Evolutionary conservation across 1,140 invertebrate genomes (phyloP).

Genomic region (Venturia canescens): DNA sequence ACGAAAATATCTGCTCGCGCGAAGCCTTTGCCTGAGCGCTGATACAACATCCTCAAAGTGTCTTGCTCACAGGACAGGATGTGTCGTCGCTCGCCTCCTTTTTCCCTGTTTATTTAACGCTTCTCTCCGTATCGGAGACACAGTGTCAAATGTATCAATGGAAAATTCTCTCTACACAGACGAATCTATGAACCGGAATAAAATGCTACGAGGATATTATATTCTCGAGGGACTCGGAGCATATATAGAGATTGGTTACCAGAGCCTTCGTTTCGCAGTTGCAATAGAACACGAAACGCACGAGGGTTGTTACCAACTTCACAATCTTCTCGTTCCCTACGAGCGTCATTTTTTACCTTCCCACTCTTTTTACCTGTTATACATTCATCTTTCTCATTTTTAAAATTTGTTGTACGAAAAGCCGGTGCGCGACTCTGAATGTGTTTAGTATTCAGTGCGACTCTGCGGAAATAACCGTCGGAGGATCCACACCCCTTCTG

Average conservation of each 20-base stretch:
- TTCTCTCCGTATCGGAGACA: background rate
- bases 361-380: background rate
- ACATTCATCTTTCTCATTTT: background rate
- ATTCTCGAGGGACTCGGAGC: background rate
- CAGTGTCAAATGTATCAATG: background rate
- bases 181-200: background rate
- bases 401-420: conserved; percentile 2
- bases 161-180: background rate
- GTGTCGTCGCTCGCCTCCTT: background rate
- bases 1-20: background rate
- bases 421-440: background rate
- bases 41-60: background rate
- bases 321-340: background rate
- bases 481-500: background rate
- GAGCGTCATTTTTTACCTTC: background rate
- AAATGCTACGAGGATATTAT: background rate
- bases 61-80: background rate
- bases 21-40: background rate
- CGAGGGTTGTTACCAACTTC: background rate
- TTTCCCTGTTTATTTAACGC: background rate
- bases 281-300: background rate
- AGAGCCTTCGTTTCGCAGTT: background rate
- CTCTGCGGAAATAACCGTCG: background rate
- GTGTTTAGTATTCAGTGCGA: conserved; percentile 10
- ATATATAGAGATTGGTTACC: background rate